Percentiles rank a stretch among this genome's conserved stretches.
Conservation (phyloP, 2,888 invertebrate species). For the Chaitophorus viminalis region DNA sequence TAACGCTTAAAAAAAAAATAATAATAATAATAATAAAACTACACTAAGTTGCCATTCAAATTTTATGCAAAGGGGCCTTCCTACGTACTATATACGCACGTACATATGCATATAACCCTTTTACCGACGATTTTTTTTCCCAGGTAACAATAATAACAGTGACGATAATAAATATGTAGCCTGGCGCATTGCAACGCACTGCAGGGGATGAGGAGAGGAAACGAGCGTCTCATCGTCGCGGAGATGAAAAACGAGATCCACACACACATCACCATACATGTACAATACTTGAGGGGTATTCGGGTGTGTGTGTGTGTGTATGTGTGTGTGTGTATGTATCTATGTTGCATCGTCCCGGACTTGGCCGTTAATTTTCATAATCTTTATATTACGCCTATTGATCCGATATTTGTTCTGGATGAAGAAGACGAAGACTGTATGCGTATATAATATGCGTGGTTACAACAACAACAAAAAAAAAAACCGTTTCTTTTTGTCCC, state of each 20-base stretch:
- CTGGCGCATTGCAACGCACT: neutral
- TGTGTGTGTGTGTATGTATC: neutral
- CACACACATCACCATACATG: neutral
- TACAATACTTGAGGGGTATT: neutral
- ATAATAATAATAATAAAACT: slow-evolving; percentile 48
- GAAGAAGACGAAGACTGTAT: slow-evolving; percentile 1
- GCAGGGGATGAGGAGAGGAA: slow-evolving; percentile 26
- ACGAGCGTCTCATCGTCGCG: neutral
- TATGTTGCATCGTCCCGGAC: slow-evolving; percentile 23
- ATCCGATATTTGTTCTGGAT: slow-evolving; percentile 55
- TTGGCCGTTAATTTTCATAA: slow-evolving; percentile 58
- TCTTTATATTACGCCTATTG: slow-evolving; percentile 53
- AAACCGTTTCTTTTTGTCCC: slow-evolving; percentile 54
- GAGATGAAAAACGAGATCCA: slow-evolving; percentile 59
- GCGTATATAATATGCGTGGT: neutral
- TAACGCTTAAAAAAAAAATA: slow-evolving; percentile 44
- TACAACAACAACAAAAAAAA: slow-evolving; percentile 32
- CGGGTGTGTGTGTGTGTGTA: neutral
- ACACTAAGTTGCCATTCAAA: slow-evolving; percentile 61
- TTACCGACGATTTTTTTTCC: slow-evolving; percentile 61
- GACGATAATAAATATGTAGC: slow-evolving; percentile 49
- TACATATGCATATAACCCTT: slow-evolving; percentile 35
- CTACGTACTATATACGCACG: too few relatives aligned
- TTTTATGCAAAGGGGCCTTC: slow-evolving; percentile 60
- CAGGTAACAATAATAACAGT: slow-evolving; percentile 45